A percentile compares a stretch with the other conserved stretches of the same genome.
phyloP scores from a whole-genome alignment of 2,797 vertebrate species.

The Ctenopoma kingsleyae region DNA sequence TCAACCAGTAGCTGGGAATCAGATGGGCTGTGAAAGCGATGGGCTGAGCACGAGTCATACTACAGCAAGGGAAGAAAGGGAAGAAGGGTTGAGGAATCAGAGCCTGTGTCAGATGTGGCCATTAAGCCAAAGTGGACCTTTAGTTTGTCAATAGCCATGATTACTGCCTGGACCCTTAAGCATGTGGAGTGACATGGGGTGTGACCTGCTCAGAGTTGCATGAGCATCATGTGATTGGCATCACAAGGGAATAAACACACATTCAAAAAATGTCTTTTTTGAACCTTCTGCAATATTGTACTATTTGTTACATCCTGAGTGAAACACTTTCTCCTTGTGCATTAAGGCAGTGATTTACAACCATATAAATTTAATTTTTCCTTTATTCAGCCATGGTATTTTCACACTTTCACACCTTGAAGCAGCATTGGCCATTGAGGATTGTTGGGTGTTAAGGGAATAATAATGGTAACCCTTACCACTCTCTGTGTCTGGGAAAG shows the following conservation, averaged over 20 bases:
- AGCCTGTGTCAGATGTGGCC: conserved; percentile 57
- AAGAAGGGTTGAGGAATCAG: conserved; percentile 58
- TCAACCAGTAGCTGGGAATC: conserved; percentile 62
- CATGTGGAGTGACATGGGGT: conserved; percentile 39
- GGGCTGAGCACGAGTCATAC: conserved; percentile 58
- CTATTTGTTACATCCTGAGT: not conserved
- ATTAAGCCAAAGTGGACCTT: conserved; percentile 66
- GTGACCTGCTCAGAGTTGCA: conserved; percentile 40
- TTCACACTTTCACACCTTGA: conserved; percentile 12
- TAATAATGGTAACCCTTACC: no score
- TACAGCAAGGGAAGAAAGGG: conserved; percentile 51
- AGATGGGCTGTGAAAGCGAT: conserved; percentile 72
- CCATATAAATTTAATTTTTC: not conserved
- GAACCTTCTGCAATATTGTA: not conserved
- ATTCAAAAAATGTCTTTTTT: conserved; percentile 1
- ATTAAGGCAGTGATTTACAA: not conserved
- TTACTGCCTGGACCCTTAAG: conserved; percentile 62
- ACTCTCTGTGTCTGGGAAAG: not conserved
- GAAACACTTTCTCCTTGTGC: not conserved
- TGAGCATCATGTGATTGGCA: conserved; percentile 14
- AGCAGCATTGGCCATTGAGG: conserved; percentile 6
- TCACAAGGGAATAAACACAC: conserved; percentile 5
- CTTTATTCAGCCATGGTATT: not conserved
- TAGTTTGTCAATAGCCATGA: conserved; percentile 74
- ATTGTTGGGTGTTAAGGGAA: conserved; percentile 14